phyloP scores from a whole-genome alignment of 1,140 invertebrate genomes.

The Hydropsyche tenuis region DNA sequence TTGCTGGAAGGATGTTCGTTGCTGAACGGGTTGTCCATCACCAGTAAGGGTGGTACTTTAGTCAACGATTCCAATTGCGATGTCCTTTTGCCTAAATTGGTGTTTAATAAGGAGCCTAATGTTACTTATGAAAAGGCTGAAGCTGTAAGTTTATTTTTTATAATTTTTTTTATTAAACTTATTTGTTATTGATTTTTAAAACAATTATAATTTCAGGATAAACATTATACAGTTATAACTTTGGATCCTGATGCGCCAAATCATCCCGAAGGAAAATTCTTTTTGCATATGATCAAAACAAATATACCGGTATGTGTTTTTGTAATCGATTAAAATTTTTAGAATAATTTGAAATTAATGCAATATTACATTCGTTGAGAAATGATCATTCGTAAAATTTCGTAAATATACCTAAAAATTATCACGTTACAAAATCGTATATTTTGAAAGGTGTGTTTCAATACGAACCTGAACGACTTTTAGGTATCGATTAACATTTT shows the following conservation, averaged over 20 bases:
- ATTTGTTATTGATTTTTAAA: conserved; percentile 13
- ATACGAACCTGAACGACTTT: too few species aligned
- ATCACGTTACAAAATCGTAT: too few species aligned
- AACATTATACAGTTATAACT: conserved; percentile 44
- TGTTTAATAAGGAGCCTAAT: conserved; percentile 57
- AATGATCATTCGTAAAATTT: too few species aligned
- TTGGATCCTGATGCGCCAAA: conserved; percentile 52
- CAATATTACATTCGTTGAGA: too few species aligned
- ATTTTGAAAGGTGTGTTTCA: too few species aligned
- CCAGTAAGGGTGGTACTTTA: conserved; percentile 57
- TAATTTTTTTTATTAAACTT: neutral
- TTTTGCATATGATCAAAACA: conserved; percentile 53
- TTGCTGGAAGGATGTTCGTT: conserved; percentile 57
- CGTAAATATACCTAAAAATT: too few species aligned
- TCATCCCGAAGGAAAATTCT: conserved; percentile 40
- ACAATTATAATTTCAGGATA: conserved; percentile 33
- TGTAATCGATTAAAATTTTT: too few species aligned
- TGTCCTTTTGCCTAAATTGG: conserved; percentile 58
- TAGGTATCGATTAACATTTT: too few species aligned
- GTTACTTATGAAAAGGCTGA: conserved; percentile 56
- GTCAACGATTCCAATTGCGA: conserved; percentile 61
- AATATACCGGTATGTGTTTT: conserved; percentile 46
- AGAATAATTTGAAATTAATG: too few species aligned
- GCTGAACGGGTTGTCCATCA: conserved; percentile 56
- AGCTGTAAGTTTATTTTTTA: conserved; percentile 52